Conservation (phyloP, 2,113 vertebrate genomes). For the Choloepus hoffmanni region DNA sequence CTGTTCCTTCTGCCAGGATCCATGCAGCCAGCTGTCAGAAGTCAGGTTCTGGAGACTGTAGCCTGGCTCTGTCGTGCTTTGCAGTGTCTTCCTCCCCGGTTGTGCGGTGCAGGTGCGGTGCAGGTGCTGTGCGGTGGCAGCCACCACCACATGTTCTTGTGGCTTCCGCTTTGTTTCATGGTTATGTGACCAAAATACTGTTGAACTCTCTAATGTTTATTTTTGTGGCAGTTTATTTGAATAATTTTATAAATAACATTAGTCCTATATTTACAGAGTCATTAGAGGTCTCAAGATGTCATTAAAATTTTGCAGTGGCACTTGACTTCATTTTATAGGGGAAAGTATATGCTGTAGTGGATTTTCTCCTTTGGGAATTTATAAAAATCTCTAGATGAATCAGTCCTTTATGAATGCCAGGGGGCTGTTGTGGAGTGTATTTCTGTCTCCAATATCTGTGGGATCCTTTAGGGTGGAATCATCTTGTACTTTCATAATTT, state of each 20-base stretch:
- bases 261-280: background rate
- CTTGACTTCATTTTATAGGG: slow-evolving; percentile 29
- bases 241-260: background rate
- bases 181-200: background rate
- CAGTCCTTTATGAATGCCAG: background rate
- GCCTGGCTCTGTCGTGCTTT: background rate
- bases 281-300: background rate
- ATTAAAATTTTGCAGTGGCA: background rate
- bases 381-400: background rate
- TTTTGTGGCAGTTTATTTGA: background rate
- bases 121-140: rapidly evolving
- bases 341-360: background rate
- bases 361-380: background rate
- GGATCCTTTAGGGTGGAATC: background rate
- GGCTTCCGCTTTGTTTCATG: background rate
- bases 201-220: background rate
- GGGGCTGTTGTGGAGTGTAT: background rate
- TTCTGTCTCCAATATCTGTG: background rate
- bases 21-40: background rate
- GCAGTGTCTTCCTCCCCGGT: background rate
- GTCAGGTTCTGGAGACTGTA: background rate
- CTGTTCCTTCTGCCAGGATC: background rate
- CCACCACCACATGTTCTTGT: background rate
- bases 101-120: rapidly evolving
- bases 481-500: slow-evolving; percentile 38